phyloP scores from a whole-genome alignment of 1,140 invertebrate species.

The Nomia melanderi region DNA sequence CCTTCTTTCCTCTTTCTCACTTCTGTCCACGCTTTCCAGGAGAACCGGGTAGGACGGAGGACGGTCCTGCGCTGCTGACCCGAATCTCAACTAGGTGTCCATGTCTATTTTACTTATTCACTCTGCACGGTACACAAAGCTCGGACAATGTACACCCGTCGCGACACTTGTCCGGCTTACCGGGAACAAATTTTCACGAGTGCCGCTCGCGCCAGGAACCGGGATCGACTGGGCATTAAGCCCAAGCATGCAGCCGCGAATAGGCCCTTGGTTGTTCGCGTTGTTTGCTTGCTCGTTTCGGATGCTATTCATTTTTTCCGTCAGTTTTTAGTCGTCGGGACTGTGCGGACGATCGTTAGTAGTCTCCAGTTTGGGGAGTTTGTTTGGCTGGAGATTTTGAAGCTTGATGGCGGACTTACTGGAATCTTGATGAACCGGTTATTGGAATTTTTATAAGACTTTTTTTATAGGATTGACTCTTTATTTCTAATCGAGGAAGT shows the following conservation, averaged over 20 bases:
- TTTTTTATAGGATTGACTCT: too few species aligned
- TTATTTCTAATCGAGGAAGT: too few species aligned
- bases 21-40: constrained; percentile 15
- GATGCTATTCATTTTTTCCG: too few species aligned
- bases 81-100: constrained; percentile 76
- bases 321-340: too few species aligned
- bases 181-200: background rate
- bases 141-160: constrained; percentile 4
- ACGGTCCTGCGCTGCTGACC: constrained; percentile 69
- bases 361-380: too few species aligned
- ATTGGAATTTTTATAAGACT: too few species aligned
- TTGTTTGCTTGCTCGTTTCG: too few species aligned
- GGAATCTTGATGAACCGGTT: too few species aligned
- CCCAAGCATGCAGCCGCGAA: background rate
- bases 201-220: background rate
- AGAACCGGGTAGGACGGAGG: constrained; percentile 11
- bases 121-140: background rate
- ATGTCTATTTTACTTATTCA: constrained; percentile 59
- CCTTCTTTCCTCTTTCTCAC: constrained; percentile 11
- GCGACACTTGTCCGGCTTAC: background rate
- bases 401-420: too few species aligned
- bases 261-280: too few species aligned
- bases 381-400: too few species aligned
- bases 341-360: too few species aligned
- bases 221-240: background rate